Evolutionary conservation across 2,888 invertebrate genomes (phyloP).

Genomic region (Agrotis puta): DNA sequence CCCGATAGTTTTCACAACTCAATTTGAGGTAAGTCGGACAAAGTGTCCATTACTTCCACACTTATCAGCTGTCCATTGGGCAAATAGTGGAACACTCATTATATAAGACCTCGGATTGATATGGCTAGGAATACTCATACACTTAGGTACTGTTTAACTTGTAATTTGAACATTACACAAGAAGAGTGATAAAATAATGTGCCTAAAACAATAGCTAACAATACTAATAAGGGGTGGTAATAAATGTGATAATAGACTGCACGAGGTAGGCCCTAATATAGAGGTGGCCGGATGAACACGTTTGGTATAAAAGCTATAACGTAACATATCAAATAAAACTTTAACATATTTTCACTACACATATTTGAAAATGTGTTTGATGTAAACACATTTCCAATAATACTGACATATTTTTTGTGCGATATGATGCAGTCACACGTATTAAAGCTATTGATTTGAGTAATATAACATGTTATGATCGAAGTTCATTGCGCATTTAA

Average conservation of each 20-base stretch:
- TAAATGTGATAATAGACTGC: constrained; percentile 19
- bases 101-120: not conserved
- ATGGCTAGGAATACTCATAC: not conserved
- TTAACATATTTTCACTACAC: constrained; percentile 5
- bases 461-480: constrained; percentile 9
- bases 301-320: constrained; percentile 32
- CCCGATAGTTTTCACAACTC: constrained; percentile 69
- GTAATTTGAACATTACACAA: constrained; percentile 12
- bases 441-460: constrained; percentile 9
- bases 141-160: not conserved
- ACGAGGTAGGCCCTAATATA: constrained; percentile 23
- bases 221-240: constrained; percentile 18
- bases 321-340: constrained; percentile 30
- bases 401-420: not conserved
- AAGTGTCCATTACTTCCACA: constrained; percentile 30
- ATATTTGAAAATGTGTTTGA: constrained; percentile 9
- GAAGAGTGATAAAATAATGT: constrained; percentile 26
- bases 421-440: constrained; percentile 12
- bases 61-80: constrained; percentile 18
- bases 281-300: constrained; percentile 1
- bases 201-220: constrained; percentile 32
- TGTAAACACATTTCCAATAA: constrained; percentile 8
- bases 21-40: constrained; percentile 52
- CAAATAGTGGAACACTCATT: not conserved
- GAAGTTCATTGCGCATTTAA: constrained; percentile 1